These are phyloP conservation scores for Enteromius thamalakanensis DNA, from an alignment of 2,797 vertebrate genomes.

Conservation along the genomic window DNA sequence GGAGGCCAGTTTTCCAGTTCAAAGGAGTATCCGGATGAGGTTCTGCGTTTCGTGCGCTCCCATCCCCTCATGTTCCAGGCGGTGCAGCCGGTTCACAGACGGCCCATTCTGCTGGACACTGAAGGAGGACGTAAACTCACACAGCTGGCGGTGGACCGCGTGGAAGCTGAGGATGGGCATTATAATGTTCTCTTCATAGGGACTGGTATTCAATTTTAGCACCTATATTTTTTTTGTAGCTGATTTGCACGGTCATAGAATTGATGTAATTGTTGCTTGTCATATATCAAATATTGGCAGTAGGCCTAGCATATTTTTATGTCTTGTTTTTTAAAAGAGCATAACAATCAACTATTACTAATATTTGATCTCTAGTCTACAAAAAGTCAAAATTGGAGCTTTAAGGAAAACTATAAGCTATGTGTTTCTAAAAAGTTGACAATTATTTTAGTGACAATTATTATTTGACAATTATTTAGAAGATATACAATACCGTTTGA, in stretches of 20 bases:
- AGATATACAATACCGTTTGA: background rate
- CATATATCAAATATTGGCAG: background rate
- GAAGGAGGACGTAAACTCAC: conserved; percentile 89
- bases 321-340: background rate
- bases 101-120: conserved; percentile 88
- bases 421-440: background rate
- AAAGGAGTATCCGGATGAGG: conserved; percentile 94
- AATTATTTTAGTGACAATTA: too few species aligned
- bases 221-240: background rate
- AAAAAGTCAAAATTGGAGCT: background rate
- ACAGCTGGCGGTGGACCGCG: conserved; percentile 92
- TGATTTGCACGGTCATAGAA: background rate
- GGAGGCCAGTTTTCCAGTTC: conserved; percentile 88
- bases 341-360: background rate
- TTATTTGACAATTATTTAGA: background rate
- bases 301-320: background rate
- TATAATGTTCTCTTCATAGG: conserved; percentile 97
- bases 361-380: background rate
- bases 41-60: conserved; percentile 88
- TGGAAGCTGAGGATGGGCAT: conserved; percentile 95
- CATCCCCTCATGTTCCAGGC: conserved; percentile 93
- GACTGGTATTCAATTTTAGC: conserved; percentile 79
- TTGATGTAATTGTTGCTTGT: background rate
- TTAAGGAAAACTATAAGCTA: background rate
- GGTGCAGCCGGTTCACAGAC: conserved; percentile 86